These are phyloP conservation scores for Cyclopterus lumpus DNA, from an alignment of 2,797 vertebrate genomes.

Conservation along the genomic window DNA sequence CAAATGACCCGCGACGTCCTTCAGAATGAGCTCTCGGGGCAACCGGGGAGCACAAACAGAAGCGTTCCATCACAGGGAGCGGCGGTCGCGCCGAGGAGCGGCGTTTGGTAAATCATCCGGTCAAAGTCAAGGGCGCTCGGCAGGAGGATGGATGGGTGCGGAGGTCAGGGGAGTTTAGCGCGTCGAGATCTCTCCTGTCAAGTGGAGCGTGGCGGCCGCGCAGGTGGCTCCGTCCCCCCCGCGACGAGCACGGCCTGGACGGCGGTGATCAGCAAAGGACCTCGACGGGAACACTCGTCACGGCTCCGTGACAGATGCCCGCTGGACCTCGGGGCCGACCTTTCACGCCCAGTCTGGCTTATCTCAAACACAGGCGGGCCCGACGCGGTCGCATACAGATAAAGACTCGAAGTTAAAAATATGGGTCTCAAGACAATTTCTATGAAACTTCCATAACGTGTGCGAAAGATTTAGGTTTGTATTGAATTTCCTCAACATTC, in stretches of 20 bases:
- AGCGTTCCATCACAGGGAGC: constrained; percentile 21
- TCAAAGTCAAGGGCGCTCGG: constrained; percentile 52
- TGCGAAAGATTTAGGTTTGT: constrained; percentile 34
- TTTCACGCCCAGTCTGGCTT: not conserved
- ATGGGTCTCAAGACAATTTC: constrained; percentile 7
- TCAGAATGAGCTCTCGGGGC: not conserved
- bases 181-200: constrained; percentile 41
- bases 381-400: not conserved
- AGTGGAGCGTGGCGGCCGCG: constrained; percentile 13
- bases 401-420: constrained; percentile 18
- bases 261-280: constrained; percentile 41
- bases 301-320: constrained; percentile 34
- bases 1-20: constrained; percentile 23
- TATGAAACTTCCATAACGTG: not conserved
- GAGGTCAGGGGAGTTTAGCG: constrained; percentile 51
- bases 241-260: constrained; percentile 15
- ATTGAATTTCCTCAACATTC: constrained; percentile 33
- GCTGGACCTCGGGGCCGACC: not conserved
- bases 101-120: constrained; percentile 53
- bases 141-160: constrained; percentile 29
- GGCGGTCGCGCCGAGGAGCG: constrained; percentile 1
- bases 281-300: constrained; percentile 61
- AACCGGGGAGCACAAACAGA: constrained; percentile 7
- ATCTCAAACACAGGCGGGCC: not conserved
- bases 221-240: constrained; percentile 9